Evolutionary conservation across 1,140 invertebrate species (phyloP), one percentile per base, ranked within the genome.

Genomic region (Oryctes rhinoceros): DNA sequence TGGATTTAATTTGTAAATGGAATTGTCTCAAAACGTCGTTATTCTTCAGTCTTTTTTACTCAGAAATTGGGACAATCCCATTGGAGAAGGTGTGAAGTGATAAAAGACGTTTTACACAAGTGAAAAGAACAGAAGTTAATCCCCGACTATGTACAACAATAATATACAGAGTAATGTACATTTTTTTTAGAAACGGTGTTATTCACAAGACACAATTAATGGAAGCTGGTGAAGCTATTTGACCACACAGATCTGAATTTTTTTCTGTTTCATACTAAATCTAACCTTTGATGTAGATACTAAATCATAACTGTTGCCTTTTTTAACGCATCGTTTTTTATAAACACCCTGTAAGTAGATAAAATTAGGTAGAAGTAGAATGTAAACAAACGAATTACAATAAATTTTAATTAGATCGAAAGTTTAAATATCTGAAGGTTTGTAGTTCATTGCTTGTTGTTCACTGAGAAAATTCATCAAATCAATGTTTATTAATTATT

Each of bases 241-340:
- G 18, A 44, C 39, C 20, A 78, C n/a, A 39, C 44, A 78, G 10
- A 39, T 53, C 39, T 1, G 39, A 44, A 30, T 1, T 30, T 30
- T 44, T 4, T 62, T 49, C n/a, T 71, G 18, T 13, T 71, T 35
- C 11, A 3, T 24, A 11, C 13, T 10, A 35, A 71, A 35, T 37
- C 65, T 71, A 71, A 76, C 75, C 75, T 76, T 76, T 24, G 77
- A 37, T n/a, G 47, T 78, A 10, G 77, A 78, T 53, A 78, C 9
- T 59, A 78, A 78, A 78, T 78, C 77, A 59, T 78, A 78, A 78
- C 48, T 6, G 30, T 53, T 78, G 24, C 77, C 77, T 59, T 78
- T 78, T 59, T 59, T 78, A 53, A 78, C 48, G 48, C 77, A 78
- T 48, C 39, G 30, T 59, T 53, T 78, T 78, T 53, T 59, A 37